Evolutionary conservation across 2,797 vertebrate species (phyloP).

Genomic region (Pelobates cultripes): DNA sequence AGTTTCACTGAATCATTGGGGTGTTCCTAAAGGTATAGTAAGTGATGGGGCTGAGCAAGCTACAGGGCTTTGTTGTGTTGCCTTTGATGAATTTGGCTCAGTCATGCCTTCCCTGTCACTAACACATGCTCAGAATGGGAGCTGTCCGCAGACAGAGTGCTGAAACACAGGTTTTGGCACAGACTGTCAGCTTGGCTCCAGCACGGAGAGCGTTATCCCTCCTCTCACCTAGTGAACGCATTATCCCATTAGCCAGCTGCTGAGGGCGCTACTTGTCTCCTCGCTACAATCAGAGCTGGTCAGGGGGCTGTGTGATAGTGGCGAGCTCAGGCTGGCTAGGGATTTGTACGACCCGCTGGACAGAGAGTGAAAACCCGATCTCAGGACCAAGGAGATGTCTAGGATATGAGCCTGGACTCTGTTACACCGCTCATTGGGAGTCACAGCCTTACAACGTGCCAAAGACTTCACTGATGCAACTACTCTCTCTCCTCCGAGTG

Average conservation of each 20-base stretch:
- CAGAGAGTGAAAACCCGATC: not conserved
- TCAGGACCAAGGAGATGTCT: not conserved
- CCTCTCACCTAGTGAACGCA: not conserved
- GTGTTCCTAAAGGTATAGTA: no score
- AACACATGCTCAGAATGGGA: not conserved
- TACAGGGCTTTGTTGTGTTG: no score
- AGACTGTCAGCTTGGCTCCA: not conserved
- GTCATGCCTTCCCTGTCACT: no score
- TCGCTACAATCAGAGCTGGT: not conserved
- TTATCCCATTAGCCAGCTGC: not conserved
- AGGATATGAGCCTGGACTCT: not conserved
- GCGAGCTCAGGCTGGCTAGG: no score
- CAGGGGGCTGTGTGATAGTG: not conserved
- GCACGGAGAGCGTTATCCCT: not conserved
- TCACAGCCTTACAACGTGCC: constrained; percentile 11
- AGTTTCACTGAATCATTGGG: no score
- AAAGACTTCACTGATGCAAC: constrained; percentile 16
- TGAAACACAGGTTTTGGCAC: constrained; percentile 4
- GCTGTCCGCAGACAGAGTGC: constrained; percentile 37
- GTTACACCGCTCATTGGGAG: not conserved
- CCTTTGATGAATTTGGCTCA: no score
- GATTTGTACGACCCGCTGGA: no score
- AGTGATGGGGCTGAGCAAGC: no score
- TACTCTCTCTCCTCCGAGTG: not conserved
- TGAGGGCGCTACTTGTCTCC: constrained; percentile 29